Conservation (phyloP, 2,797 vertebrate genomes). For the Peromyscus nudipes region DNA sequence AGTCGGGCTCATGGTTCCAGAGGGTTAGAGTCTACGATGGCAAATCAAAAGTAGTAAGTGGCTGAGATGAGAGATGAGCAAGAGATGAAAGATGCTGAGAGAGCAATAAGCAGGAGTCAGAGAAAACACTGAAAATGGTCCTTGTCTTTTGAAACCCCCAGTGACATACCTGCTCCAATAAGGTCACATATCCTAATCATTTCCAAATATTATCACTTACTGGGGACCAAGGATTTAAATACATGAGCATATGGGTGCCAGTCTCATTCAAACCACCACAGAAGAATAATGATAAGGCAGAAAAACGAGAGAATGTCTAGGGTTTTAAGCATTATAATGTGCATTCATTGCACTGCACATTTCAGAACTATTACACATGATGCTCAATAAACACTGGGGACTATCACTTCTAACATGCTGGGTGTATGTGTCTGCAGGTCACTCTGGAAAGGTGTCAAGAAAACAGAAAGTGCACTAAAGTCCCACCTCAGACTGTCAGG, state of each 20-base stretch:
- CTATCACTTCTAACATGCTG: fast-evolving
- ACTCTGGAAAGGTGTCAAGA: neutral
- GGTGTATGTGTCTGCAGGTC: neutral
- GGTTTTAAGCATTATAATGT: fast-evolving
- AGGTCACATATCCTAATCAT: neutral
- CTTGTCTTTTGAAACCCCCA: neutral
- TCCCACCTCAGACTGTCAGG: neutral
- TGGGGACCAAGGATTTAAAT: neutral
- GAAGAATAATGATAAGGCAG: neutral
- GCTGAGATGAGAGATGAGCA: neutral
- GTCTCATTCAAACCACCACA: neutral
- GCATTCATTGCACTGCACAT: neutral
- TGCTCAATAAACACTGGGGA: fast-evolving
- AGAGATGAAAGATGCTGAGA: neutral
- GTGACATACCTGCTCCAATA: neutral
- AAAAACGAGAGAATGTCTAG: neutral
- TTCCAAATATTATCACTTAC: neutral
- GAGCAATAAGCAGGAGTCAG: neutral
- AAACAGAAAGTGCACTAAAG: neutral
- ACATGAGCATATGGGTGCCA: neutral
- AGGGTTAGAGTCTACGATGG: too few species aligned
- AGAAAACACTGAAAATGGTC: neutral
- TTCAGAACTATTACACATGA: neutral
- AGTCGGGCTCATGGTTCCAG: neutral
- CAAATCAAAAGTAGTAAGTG: neutral